Evolutionary conservation across 2,888 invertebrate genomes (phyloP), one percentile per base, ranked within the genome.

Genomic region (Antheraea assamensis): DNA sequence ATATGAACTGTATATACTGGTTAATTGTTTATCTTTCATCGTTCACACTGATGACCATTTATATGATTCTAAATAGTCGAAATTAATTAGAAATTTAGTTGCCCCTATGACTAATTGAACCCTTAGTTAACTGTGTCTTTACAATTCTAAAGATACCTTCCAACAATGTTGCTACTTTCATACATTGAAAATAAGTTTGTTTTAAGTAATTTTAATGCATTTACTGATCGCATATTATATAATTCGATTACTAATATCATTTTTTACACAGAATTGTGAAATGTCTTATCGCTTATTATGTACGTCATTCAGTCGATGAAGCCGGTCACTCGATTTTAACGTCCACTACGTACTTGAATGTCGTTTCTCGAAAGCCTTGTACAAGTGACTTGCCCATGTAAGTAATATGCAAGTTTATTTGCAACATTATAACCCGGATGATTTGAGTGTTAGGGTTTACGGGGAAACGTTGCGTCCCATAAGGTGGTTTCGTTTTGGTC

Each of bases 331-430:
- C 78, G 79, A 84, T 68, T 84, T 85, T 86, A 85, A 80, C 80
- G 77, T 78, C 75, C 78, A 70, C 73, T 87, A 83, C 82, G 83
- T 86, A 84, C 82, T 81, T 84, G 87, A 89, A 88, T 90, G 88
- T 88, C 88, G 88, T 88, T 86, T 87, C 88, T 89, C 83, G 88
- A 88, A 85, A 88, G 87, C 91, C 92, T 92, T 90, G 91, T 83
- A 86, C 88, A 88, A 84, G 87, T 89, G 87, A 87, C 87, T 87
- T 90, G 87, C 83, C 88, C 90, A 90, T 92, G 88, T 92, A 86
- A 88, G 90, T 88, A 87, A 87, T 86, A 84, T 87, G 87, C 87
- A 88, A 88, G 87, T 88, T 88, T 90, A 90, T 90, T 90, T 88
- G 92, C 91, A 92, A 90, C 87, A 88, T 88, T 79, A 82, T 81